Evolutionary conservation across 2,888 invertebrate species (phyloP), one percentile per base, ranked within the genome.

Genomic region (Camptogramma bilineatum): DNA sequence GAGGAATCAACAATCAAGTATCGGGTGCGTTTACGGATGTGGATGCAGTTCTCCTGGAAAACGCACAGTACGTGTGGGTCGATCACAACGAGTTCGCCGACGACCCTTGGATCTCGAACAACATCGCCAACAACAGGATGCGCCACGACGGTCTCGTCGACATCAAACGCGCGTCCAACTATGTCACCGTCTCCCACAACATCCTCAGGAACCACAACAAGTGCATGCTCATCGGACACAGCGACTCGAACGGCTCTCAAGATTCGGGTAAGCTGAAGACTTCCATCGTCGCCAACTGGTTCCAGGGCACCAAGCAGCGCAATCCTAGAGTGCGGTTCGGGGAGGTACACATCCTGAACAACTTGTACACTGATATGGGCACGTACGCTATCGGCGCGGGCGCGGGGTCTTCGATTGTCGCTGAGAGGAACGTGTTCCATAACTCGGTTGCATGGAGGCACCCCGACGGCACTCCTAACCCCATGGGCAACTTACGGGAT

Each of bases 171-270:
- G 70, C 28, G 7, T 66, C 71, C 52, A 65, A 70, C 70, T 68
- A 48, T 42, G 21, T 72, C 58, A 68, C 71, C 47, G 57, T 72
- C 5, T 70, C 71, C 2, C 48, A 72, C 63, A 66, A 62, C 61
- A 62, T 71, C 56, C 69, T 71, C 68, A 54, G 68, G 5, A 64
- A 69, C 64, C 71, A 71, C 59, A 71, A 71, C 64, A 68, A 69
- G 57, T 24, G 28, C 51, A 66, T 58, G 34, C 62, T 71, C 0
- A 58, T 69, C 18, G 71, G 71, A 4, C 66, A 69, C 59, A 46
- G 1, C 42, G 69, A 69, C 50, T 19, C 0, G 31, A 69, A 68
- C 58, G 68, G 52, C 1, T 55, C 62, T 3, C 64, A 68, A 44
- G 71, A 71, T 39, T 10, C 9, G 8, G 62, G 64, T 10, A 60